Conservation (phyloP, 1,140 invertebrate species). For the Phymorhynchus buccinoides region DNA sequence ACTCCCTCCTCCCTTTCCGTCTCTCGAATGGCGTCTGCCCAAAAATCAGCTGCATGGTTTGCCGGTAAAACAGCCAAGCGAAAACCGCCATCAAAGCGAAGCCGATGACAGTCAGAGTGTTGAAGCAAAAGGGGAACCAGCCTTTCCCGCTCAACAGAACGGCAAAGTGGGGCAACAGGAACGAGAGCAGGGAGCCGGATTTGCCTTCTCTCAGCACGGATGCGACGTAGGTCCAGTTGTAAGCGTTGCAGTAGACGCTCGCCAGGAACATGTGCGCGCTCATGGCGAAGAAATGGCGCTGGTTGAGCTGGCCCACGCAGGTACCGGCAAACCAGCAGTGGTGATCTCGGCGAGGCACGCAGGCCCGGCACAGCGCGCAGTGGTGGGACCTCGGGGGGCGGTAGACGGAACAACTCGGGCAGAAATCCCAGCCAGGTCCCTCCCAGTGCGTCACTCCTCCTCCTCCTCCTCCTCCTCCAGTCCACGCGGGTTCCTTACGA, state of each 20-base stretch:
- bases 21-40: conserved; percentile 62
- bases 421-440: conserved; percentile 50
- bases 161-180: conserved; percentile 58
- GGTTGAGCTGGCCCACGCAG: conserved; percentile 91
- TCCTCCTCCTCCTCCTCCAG: background rate
- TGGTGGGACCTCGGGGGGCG: conserved; percentile 82
- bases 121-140: conserved; percentile 54
- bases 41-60: conserved; percentile 49
- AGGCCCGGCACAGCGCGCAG: conserved; percentile 85
- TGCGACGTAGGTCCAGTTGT: conserved; percentile 56
- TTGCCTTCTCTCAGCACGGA: conserved; percentile 53
- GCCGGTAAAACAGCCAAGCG: conserved; percentile 53
- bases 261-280: conserved; percentile 80
- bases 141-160: conserved; percentile 52
- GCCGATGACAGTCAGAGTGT: conserved; percentile 52
- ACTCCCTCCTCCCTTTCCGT: conserved; percentile 52
- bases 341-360: conserved; percentile 93
- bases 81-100: conserved; percentile 53
- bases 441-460: conserved; percentile 21
- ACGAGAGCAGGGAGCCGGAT: conserved; percentile 48
- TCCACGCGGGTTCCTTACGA: conserved; percentile 49
- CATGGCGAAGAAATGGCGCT: conserved; percentile 90
- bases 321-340: conserved; percentile 93
- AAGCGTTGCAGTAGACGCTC: conserved; percentile 60
- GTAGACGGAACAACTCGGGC: conserved; percentile 48